phyloP scores from a whole-genome alignment of 2,797 vertebrate species.

The Chanos chanos region DNA sequence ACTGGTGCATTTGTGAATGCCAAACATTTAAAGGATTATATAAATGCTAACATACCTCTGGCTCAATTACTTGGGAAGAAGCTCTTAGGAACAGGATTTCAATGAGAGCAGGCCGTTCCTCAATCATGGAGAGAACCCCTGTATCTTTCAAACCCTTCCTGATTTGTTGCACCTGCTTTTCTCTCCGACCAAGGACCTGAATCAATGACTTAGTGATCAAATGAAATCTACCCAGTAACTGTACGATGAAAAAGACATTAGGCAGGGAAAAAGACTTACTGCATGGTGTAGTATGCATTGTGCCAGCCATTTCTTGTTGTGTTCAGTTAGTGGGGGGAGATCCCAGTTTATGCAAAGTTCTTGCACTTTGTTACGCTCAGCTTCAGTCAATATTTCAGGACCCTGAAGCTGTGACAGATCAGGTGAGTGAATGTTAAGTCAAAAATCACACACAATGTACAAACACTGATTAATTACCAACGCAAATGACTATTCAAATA shows the following conservation, averaged over 20 bases:
- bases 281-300: too few relatives aligned
- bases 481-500: too few relatives aligned
- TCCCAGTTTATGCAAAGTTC: not conserved
- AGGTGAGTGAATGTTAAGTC: too few relatives aligned
- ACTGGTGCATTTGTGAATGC: too few relatives aligned
- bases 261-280: too few relatives aligned
- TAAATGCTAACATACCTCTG: not conserved
- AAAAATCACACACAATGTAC: too few relatives aligned
- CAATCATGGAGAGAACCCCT: not conserved
- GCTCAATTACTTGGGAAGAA: not conserved
- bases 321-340: not conserved
- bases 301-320: too few relatives aligned
- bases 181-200: not conserved
- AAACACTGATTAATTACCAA: too few relatives aligned
- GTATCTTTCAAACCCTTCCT: not conserved
- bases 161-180: not conserved
- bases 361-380: not conserved
- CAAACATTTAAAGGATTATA: not conserved
- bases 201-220: not conserved
- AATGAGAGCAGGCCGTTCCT: not conserved
- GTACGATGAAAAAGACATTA: too few relatives aligned
- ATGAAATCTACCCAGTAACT: too few relatives aligned
- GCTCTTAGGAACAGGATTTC: not conserved
- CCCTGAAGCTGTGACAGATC: not conserved
- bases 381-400: not conserved